Conservation (phyloP, 2,888 invertebrate species). For the Tetranychus piercei region DNA sequence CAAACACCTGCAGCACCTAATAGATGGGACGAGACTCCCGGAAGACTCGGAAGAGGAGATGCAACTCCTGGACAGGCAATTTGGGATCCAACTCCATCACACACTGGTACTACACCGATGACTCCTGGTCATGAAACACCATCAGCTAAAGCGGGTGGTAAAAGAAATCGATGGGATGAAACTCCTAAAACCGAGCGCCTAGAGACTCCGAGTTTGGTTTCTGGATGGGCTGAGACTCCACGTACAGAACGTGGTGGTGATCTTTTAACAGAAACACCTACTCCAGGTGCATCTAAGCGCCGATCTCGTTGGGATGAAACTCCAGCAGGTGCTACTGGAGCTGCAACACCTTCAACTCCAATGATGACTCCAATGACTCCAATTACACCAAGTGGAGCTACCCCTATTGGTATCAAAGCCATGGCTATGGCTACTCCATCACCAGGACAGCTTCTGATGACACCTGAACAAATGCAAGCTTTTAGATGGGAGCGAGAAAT, state of each 20-base stretch:
- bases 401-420: conserved; percentile 78
- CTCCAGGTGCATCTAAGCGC: conserved; percentile 81
- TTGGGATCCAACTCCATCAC: conserved; percentile 94
- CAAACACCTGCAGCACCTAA: conserved; percentile 51
- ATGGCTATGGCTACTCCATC: conserved; percentile 98
- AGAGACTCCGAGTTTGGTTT: conserved; percentile 87
- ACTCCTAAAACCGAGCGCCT: conserved; percentile 90
- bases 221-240: conserved; percentile 98
- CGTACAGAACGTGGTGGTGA: conserved; percentile 66
- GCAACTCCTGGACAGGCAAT: conserved; percentile 75
- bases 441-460: conserved; percentile 91
- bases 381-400: conserved; percentile 60
- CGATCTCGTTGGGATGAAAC: conserved; percentile 98
- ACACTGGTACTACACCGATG: conserved; percentile 65
- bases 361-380: conserved; percentile 32
- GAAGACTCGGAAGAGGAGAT: conserved; percentile 36
- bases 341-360: conserved; percentile 30
- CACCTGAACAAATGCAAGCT: conserved; percentile 93
- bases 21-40: conserved; percentile 73
- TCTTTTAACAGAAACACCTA: conserved; percentile 69
- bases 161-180: conserved; percentile 97
- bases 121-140: conserved; percentile 53
- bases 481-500: conserved; percentile 97
- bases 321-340: conserved; percentile 46
- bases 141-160: conserved; percentile 45